A percentile compares a stretch with the other conserved stretches of the same genome.
Conservation (phyloP, 2,797 vertebrate species). For the Leucoraja ocellata region DNA sequence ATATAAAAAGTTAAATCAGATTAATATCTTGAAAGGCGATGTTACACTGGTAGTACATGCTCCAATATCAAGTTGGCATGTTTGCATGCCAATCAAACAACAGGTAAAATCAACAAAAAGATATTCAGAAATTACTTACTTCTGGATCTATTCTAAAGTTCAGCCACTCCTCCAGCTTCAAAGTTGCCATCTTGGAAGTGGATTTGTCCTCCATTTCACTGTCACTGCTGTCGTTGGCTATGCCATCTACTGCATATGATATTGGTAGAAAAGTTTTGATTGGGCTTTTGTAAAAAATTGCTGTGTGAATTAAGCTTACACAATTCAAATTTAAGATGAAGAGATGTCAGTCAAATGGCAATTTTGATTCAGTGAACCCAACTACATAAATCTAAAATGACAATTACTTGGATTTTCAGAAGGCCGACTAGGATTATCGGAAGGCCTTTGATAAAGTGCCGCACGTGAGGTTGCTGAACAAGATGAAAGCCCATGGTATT, state of each 20-base stretch:
- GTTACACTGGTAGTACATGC: no score
- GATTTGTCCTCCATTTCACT: constrained; percentile 73
- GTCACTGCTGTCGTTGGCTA: constrained; percentile 70
- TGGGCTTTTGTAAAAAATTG: neutral
- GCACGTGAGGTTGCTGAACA: no score
- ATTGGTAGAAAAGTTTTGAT: neutral
- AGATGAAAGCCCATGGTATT: no score
- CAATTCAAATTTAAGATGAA: neutral
- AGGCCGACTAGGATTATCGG: no score
- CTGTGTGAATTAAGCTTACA: neutral
- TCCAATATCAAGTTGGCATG: neutral
- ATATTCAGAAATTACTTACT: constrained; percentile 52
- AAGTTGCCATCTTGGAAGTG: constrained; percentile 53
- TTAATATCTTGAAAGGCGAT: neutral
- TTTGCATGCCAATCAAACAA: neutral
- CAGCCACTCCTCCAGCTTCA: constrained; percentile 84
- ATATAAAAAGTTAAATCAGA: neutral
- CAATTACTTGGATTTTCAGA: neutral
- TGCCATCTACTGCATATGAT: constrained; percentile 49
- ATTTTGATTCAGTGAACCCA: neutral
- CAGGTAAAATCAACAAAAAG: neutral
- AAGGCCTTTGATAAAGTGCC: no score
- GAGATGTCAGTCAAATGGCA: neutral
- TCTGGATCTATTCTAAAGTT: constrained; percentile 73
- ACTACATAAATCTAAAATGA: neutral